These are phyloP conservation scores for Chelonus insularis DNA, from an alignment of 1,140 invertebrate genomes.

Conservation along the genomic window DNA sequence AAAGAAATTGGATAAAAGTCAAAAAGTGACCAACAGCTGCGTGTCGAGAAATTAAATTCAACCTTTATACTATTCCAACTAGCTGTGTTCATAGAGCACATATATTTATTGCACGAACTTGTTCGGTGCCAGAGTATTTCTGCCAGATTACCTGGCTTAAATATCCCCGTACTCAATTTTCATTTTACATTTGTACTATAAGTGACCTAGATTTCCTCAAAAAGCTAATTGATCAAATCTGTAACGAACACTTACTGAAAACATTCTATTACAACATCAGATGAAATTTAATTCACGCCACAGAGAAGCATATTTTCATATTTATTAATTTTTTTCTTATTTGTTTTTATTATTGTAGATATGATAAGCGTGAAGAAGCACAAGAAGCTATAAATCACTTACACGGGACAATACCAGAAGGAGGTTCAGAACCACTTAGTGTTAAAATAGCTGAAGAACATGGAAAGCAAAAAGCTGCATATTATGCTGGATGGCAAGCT, in stretches of 20 bases:
- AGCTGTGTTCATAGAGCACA: neutral
- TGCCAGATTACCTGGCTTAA: constrained; percentile 29
- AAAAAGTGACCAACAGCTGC: neutral
- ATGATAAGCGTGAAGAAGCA: constrained; percentile 82
- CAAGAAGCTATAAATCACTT: constrained; percentile 83
- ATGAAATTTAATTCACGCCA: too few species aligned
- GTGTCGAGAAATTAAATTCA: constrained; percentile 9
- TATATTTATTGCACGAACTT: constrained; percentile 38
- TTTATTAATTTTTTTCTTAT: too few species aligned
- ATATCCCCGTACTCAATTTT: constrained; percentile 40
- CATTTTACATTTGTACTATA: constrained; percentile 35
- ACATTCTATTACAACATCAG: too few species aligned
- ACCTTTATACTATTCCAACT: constrained; percentile 19
- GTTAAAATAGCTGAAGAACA: constrained; percentile 93
- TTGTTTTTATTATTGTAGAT: constrained; percentile 60
- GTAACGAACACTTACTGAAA: too few species aligned
- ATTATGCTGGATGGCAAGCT: constrained; percentile 66
- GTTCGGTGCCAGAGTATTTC: constrained; percentile 47
- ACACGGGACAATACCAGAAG: constrained; percentile 84
- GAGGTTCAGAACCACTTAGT: constrained; percentile 77
- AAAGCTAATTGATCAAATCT: constrained; percentile 14
- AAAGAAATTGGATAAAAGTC: constrained; percentile 16
- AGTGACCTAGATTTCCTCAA: constrained; percentile 29
- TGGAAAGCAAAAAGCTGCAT: constrained; percentile 82
- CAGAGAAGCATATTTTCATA: too few species aligned